These are phyloP conservation scores for Chloroclysta siterata DNA, from an alignment of 2,888 invertebrate genomes.

Conservation along the genomic window DNA sequence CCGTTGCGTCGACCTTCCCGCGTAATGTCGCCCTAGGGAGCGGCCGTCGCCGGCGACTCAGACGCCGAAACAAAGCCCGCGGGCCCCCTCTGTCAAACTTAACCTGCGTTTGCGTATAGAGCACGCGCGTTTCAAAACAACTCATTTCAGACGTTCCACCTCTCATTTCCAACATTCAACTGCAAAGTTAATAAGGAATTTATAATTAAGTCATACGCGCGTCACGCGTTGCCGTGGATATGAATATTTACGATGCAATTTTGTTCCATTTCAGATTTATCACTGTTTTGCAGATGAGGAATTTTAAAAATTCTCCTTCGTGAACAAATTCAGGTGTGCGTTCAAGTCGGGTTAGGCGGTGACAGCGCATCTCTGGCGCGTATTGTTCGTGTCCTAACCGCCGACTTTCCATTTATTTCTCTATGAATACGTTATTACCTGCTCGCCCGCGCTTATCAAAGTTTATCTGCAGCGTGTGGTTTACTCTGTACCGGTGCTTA, in stretches of 20 bases:
- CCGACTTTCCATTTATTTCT: conserved; percentile 85
- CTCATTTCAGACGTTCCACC: conserved; percentile 51
- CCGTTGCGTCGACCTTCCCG: conserved; percentile 75
- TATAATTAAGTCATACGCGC: conserved; percentile 68
- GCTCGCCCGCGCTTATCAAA: conserved; percentile 85
- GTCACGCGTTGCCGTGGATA: conserved; percentile 63
- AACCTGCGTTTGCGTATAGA: conserved; percentile 58
- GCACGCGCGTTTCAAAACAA: conserved; percentile 64
- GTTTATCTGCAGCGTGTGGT: conserved; percentile 85
- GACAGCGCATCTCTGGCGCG: conserved; percentile 78
- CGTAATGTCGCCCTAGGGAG: conserved; percentile 80
- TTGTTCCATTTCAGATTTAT: conserved; percentile 76
- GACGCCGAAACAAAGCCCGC: conserved; percentile 71
- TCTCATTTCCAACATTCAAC: conserved; percentile 55
- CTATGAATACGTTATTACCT: conserved; percentile 86
- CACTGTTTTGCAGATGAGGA: conserved; percentile 68
- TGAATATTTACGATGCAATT: conserved; percentile 82
- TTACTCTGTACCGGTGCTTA: conserved; percentile 84
- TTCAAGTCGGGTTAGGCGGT: conserved; percentile 59
- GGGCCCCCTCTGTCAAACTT: conserved; percentile 69
- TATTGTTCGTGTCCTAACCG: conserved; percentile 83
- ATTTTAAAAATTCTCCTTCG: conserved; percentile 75
- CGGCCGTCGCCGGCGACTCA: conserved; percentile 62
- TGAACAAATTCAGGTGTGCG: conserved; percentile 69
- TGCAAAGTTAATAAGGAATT: conserved; percentile 76